A percentile compares a stretch with the other conserved stretches of the same genome.
These are phyloP conservation scores for Cyanoderma ruficeps DNA, from an alignment of 2,113 vertebrate genomes.

Conservation along the genomic window DNA sequence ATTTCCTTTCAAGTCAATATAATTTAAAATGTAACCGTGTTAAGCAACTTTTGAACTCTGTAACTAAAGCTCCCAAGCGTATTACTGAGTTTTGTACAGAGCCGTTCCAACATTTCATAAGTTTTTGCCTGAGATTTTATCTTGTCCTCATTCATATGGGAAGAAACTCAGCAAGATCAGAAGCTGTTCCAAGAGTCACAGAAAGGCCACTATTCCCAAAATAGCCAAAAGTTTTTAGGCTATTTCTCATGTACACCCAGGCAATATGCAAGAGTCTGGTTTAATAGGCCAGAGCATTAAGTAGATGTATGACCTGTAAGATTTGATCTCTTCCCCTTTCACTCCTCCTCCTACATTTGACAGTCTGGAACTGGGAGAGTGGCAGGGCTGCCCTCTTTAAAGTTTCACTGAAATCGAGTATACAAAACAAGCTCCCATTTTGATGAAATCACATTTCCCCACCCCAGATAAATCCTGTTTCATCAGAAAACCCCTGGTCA, in stretches of 20 bases:
- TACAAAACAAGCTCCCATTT: background rate
- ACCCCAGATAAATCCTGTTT: background rate
- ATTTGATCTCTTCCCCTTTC: background rate
- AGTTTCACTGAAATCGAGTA: background rate
- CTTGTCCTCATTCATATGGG: background rate
- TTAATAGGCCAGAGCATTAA: background rate
- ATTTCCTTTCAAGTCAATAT: background rate
- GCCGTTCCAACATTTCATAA: background rate
- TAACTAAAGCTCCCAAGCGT: background rate
- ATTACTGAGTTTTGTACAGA: background rate
- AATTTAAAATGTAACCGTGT: background rate
- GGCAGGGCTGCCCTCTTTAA: background rate
- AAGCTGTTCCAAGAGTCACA: background rate
- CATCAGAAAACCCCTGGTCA: background rate
- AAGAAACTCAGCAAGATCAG: background rate
- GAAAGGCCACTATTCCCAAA: background rate
- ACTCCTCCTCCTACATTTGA: background rate
- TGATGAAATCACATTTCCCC: background rate
- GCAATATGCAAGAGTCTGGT: background rate
- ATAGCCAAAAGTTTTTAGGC: background rate
- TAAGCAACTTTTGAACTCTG: background rate
- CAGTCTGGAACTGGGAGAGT: background rate
- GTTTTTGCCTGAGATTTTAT: background rate
- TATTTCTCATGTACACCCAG: background rate
- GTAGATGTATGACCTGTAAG: background rate